phyloP scores from a whole-genome alignment of 2,888 invertebrate genomes.

The Melanotus villosus region DNA sequence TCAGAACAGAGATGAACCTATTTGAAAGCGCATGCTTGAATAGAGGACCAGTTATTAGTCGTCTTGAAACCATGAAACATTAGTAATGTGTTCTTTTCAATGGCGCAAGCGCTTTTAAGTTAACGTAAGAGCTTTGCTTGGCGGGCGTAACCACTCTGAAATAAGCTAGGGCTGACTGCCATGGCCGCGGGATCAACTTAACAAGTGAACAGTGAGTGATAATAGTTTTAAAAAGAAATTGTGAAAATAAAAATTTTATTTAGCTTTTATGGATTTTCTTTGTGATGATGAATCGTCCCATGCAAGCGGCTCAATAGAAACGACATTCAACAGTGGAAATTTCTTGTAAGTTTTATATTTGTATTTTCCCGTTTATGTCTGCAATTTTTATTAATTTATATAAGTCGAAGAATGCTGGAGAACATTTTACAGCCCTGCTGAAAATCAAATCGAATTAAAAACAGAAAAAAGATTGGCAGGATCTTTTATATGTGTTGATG shows the following conservation, averaged over 20 bases:
- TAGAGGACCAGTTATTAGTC: constrained; percentile 54
- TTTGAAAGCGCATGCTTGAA: constrained; percentile 58
- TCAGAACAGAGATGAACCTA: constrained; percentile 36
- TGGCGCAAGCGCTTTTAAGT: constrained; percentile 63
- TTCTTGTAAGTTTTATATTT: constrained; percentile 27
- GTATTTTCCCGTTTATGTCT: constrained; percentile 1
- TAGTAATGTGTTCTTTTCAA: constrained; percentile 52
- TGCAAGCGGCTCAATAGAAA: constrained; percentile 14
- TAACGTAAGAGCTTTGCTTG: constrained; percentile 60
- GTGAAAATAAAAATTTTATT: constrained; percentile 59
- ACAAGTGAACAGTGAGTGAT: constrained; percentile 60
- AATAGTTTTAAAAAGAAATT: constrained; percentile 55
- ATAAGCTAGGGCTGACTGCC: constrained; percentile 57
- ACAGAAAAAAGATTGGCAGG: neutral
- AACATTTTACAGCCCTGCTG: too few species aligned
- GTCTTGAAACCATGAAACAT: constrained; percentile 54
- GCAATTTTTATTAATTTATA: too few species aligned
- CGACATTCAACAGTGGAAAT: constrained; percentile 8
- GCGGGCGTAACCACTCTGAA: constrained; percentile 65
- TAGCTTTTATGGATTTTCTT: constrained; percentile 54
- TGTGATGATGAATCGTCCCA: constrained; percentile 29
- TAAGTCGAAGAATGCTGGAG: too few species aligned
- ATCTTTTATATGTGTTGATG: neutral
- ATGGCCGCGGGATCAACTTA: constrained; percentile 61
- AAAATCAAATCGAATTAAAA: too few species aligned